Evolutionary conservation across 2,113 vertebrate genomes (phyloP).

Genomic region (Helogale parvula): DNA sequence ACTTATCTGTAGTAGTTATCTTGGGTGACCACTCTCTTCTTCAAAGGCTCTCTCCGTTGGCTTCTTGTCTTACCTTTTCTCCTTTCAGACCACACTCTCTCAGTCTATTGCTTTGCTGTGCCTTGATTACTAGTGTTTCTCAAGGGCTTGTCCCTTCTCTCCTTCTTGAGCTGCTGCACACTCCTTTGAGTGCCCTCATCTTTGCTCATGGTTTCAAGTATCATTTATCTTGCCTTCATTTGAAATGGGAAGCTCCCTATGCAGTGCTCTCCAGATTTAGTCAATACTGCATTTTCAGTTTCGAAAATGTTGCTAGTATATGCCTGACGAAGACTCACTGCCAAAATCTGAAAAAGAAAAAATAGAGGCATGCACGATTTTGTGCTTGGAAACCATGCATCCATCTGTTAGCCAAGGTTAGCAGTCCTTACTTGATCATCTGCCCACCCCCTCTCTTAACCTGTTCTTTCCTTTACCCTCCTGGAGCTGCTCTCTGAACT

Average conservation of each 20-base stretch:
- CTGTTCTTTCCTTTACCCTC: not conserved
- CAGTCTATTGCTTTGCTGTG: not conserved
- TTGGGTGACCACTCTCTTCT: not conserved
- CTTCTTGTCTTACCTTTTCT: not conserved
- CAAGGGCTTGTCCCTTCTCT: not conserved
- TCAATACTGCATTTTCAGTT: not conserved
- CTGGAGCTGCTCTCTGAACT: slow-evolving; percentile 17
- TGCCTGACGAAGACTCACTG: not conserved
- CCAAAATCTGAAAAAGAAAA: slow-evolving; percentile 32
- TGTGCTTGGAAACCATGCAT: not conserved
- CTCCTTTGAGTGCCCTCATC: not conserved
- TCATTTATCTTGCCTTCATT: not conserved
- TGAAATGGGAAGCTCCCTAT: not conserved
- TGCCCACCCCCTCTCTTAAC: not conserved
- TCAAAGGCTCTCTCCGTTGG: not conserved
- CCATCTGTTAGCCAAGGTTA: not conserved
- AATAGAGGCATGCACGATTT: not conserved
- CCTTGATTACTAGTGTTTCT: not conserved
- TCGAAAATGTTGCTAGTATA: not conserved
- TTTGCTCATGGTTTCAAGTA: not conserved
- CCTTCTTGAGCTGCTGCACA: not conserved
- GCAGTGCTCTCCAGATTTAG: not conserved
- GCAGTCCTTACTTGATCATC: not conserved
- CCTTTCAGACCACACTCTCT: not conserved
- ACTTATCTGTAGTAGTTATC: not conserved